Evolutionary conservation across 1,140 invertebrate species (phyloP), one percentile per base, ranked within the genome.

Genomic region (Drosophila sp.): DNA sequence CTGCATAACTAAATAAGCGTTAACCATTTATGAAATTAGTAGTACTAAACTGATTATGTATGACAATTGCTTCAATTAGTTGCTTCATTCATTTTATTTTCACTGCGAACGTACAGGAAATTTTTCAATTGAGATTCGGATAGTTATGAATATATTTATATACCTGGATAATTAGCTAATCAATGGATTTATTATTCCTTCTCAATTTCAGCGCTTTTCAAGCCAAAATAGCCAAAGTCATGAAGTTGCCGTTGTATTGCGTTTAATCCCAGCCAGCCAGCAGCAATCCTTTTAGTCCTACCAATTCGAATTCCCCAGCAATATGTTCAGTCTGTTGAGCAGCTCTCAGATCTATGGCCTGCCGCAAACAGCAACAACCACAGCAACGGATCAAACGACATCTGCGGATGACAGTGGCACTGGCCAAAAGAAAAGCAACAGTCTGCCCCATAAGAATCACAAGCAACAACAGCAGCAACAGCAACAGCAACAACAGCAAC

Each of bases 331-430:
- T 67, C 65, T 86, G 67, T 67, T 82, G 13, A 86, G 75, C 65
- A 80, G 65, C 38, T 78, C 82, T 29, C 84, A 89, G 62, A 89
- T 89, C 72, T 89, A 89, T 83, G 84, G 84, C 69, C 64, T 89
- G 46, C 80, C 80, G 25, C 71, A 73, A 63, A 27, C 72, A 75
- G 29, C 66, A 76, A 14, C 71, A 48, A 46, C 59, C 14, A 32
- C 67, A 48, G n/a, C 70, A 45, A 13, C 70, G 57, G 32, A 54
- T 11, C 45, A 50, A 72, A 43, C 45, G 7, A 53, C 27, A 62
- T 18, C 53, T 11, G 16, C 43, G 48, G 38, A 43, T 6, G 63
- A 41, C 53, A 54, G 58, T 48, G 40, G 7, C 32, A 73, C 9
- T 62, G 36, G 59, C 43, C 69, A 79, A 21, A 76, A 77, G 32